Percentiles rank a stretch among this genome's conserved stretches.
phyloP scores from a whole-genome alignment of 2,113 vertebrate species.

The Hippocampus barbouri region DNA sequence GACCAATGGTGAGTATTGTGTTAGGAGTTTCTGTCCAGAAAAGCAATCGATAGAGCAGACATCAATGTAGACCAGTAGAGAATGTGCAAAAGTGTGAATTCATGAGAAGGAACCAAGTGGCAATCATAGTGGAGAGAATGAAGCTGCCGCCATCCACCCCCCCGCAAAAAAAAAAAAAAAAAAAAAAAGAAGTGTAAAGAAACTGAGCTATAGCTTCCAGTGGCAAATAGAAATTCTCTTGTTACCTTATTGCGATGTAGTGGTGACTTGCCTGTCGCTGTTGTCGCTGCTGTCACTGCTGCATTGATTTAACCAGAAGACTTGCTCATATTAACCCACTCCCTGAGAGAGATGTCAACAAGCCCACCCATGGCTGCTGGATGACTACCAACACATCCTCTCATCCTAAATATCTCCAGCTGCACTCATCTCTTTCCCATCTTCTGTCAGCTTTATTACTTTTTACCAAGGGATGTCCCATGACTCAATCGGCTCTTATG shows the following conservation, averaged over 20 bases:
- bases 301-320: constrained; percentile 60
- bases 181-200: neutral
- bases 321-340: constrained; percentile 56
- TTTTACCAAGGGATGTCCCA: constrained; percentile 14
- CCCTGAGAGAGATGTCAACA: constrained; percentile 60
- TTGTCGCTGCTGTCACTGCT: constrained; percentile 37
- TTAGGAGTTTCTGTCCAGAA: neutral
- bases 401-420: constrained; percentile 23
- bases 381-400: constrained; percentile 38
- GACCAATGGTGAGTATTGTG: constrained; percentile 26
- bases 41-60: neutral
- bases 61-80: neutral
- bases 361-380: constrained; percentile 45
- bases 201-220: constrained; percentile 18
- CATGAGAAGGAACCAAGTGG: constrained; percentile 27
- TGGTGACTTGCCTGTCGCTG: constrained; percentile 19
- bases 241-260: constrained; percentile 56
- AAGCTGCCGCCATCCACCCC: neutral
- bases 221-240: constrained; percentile 54
- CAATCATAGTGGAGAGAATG: constrained; percentile 13
- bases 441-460: constrained; percentile 1
- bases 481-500: neutral
- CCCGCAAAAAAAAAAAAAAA: neutral
- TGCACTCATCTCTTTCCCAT: constrained; percentile 2
- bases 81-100: constrained; percentile 12